phyloP scores from a whole-genome alignment of 2,888 invertebrate species.

The Orthosia gothica region DNA sequence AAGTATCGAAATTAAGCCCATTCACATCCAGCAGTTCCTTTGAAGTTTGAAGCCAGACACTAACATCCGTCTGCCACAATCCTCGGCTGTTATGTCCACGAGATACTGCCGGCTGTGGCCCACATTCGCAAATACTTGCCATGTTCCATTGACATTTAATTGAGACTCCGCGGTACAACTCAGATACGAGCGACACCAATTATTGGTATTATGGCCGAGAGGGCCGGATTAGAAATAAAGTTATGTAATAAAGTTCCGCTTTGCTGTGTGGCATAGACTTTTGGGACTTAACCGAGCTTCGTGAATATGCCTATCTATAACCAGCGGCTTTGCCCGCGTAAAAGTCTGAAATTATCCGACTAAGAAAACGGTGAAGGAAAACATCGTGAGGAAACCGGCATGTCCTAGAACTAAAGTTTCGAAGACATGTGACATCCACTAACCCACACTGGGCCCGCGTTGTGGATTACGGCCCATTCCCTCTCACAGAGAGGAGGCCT shows the following conservation, averaged over 20 bases:
- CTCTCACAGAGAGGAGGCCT: too few relatives aligned
- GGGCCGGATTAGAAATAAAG: constrained; percentile 36
- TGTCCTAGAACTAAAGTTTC: too few relatives aligned
- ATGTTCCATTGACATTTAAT: constrained; percentile 75
- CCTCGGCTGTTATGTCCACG: constrained; percentile 28
- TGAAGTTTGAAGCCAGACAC: constrained; percentile 44
- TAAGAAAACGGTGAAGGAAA: too few relatives aligned
- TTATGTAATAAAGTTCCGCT: neutral
- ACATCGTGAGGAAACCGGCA: too few relatives aligned
- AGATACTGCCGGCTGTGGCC: constrained; percentile 54
- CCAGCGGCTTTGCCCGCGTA: neutral
- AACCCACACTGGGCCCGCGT: too few relatives aligned
- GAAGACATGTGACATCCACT: too few relatives aligned
- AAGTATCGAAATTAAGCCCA: constrained; percentile 11
- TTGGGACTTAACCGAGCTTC: neutral
- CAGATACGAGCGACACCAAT: constrained; percentile 62
- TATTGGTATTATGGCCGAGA: constrained; percentile 69
- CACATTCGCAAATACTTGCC: constrained; percentile 64
- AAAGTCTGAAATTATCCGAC: neutral
- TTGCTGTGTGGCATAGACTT: neutral
- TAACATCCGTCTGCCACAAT: constrained; percentile 45
- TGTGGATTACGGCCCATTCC: too few relatives aligned
- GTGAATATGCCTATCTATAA: too few relatives aligned
- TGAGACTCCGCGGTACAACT: constrained; percentile 62
- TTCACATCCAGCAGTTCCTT: constrained; percentile 22